Conservation (phyloP, 2,888 invertebrate genomes). For the Urechis unicinctus region DNA sequence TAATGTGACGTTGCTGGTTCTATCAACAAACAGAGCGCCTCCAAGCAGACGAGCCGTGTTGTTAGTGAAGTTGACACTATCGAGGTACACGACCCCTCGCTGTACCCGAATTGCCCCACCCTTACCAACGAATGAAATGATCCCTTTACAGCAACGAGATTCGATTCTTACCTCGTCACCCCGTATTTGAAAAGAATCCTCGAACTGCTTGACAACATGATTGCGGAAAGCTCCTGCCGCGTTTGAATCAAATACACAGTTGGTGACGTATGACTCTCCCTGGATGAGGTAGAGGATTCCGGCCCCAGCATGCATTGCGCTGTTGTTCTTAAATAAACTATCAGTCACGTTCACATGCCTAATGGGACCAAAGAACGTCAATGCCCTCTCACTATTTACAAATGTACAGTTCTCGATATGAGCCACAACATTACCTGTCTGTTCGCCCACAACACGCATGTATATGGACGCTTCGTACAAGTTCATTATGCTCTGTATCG, state of each 20-base stretch:
- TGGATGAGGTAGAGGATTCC: not conserved
- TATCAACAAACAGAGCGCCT: constrained; percentile 19
- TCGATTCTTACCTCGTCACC: constrained; percentile 23
- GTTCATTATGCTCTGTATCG: constrained; percentile 20
- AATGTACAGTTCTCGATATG: constrained; percentile 10
- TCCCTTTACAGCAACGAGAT: constrained; percentile 22
- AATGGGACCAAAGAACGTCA: constrained; percentile 15
- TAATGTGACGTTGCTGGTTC: constrained; percentile 13
- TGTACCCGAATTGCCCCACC: constrained; percentile 24
- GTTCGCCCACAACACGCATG: constrained; percentile 4
- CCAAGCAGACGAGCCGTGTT: constrained; percentile 25
- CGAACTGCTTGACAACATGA: constrained; percentile 4
- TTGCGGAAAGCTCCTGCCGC: constrained; percentile 16
- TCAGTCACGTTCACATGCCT: constrained; percentile 4
- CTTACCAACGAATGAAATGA: constrained; percentile 22
- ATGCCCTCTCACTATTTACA: constrained; percentile 13
- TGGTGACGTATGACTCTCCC: constrained; percentile 8
- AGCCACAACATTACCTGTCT: constrained; percentile 1
- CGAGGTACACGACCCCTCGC: constrained; percentile 15
- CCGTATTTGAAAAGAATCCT: constrained; percentile 12
- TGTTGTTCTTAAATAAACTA: constrained; percentile 9
- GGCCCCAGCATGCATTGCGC: constrained; percentile 22
- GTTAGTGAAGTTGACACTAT: constrained; percentile 16
- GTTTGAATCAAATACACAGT: constrained; percentile 16
- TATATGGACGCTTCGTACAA: constrained; percentile 17